Percentiles rank a stretch among this genome's conserved stretches.
phyloP scores from a whole-genome alignment of 2,797 vertebrate species.

The Odontamblyopus rebecca region DNA sequence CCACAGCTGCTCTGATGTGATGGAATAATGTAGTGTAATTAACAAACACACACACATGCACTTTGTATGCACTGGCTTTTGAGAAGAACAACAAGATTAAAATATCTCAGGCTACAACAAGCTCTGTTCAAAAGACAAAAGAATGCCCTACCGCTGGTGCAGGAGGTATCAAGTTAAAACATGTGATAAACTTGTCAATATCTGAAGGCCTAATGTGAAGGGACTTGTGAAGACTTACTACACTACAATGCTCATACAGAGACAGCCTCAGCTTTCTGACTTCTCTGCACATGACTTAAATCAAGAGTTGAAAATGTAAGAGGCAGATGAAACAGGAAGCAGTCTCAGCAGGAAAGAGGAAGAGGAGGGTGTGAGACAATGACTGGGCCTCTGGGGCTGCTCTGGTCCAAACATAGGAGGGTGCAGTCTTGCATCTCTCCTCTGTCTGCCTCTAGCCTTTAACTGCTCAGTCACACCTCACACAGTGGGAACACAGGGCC shows the following conservation, averaged over 20 bases:
- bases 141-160: background rate
- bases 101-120: background rate
- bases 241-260: background rate
- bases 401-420: slow-evolving; percentile 64
- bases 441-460: slow-evolving; percentile 41
- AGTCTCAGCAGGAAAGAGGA: slow-evolving; percentile 53
- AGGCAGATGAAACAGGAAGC: slow-evolving; percentile 21
- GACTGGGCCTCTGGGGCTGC: slow-evolving; percentile 51
- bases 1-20: slow-evolving; percentile 54
- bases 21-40: slow-evolving; percentile 5
- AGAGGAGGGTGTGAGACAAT: slow-evolving; percentile 46
- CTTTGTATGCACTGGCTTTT: background rate
- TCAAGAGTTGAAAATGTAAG: background rate
- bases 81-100: background rate
- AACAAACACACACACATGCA: slow-evolving; percentile 3
- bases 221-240: background rate
- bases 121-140: background rate
- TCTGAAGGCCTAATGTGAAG: background rate
- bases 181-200: background rate
- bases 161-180: background rate
- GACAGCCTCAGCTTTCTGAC: background rate
- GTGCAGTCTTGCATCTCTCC: slow-evolving; percentile 80
- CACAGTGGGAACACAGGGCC: slow-evolving; percentile 61
- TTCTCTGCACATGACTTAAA: background rate
- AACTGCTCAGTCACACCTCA: slow-evolving; percentile 69